Evolutionary conservation across 2,797 vertebrate genomes (phyloP).

Genomic region (Gymnothorax reevesii): DNA sequence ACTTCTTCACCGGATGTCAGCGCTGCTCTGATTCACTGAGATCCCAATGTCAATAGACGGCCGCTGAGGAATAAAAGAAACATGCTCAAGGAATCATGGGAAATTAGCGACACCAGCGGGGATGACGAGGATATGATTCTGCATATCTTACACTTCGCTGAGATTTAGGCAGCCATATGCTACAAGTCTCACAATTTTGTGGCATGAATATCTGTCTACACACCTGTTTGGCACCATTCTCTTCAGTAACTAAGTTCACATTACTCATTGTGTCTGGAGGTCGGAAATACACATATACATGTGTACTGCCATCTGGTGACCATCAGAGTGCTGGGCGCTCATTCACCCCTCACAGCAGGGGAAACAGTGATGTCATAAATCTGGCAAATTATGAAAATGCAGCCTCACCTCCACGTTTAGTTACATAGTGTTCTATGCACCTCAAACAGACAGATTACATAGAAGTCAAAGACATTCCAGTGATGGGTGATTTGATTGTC

Average conservation of each 20-base stretch:
- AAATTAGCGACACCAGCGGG: background rate
- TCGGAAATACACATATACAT: background rate
- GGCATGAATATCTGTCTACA: background rate
- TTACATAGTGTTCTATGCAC: no score
- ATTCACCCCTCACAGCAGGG: background rate
- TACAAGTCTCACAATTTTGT: background rate
- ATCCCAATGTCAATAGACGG: background rate
- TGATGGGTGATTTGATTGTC: no score
- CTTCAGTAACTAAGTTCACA: background rate
- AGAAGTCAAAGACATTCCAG: no score
- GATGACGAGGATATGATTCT: background rate
- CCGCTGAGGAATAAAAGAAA: background rate
- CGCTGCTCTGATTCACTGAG: background rate
- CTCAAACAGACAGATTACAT: no score
- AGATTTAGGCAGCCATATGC: background rate
- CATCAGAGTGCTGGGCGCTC: background rate
- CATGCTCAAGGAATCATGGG: background rate
- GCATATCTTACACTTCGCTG: background rate
- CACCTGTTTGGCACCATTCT: background rate
- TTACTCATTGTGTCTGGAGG: background rate
- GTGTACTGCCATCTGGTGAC: constrained; percentile 1
- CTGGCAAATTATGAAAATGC: background rate
- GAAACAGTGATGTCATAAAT: background rate
- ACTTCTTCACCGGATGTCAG: background rate
- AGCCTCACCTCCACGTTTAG: no score